A percentile compares a stretch with the other conserved stretches of the same genome.
Evolutionary conservation across 2,797 vertebrate genomes (phyloP).

Genomic region (Rhabdomys pumilio): DNA sequence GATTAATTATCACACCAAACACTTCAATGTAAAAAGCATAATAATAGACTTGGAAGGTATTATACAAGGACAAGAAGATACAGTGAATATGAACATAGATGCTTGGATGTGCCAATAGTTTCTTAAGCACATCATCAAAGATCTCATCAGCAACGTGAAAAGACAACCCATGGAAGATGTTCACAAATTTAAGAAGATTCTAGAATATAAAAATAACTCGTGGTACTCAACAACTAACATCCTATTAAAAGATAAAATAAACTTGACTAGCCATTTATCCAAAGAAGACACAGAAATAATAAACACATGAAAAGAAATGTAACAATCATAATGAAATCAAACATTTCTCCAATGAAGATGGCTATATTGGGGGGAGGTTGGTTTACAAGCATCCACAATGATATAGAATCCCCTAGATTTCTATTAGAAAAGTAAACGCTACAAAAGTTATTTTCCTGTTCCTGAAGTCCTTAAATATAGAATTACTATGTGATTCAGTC

Average conservation of each 20-base stretch:
- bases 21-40: not conserved
- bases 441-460: not conserved
- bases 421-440: not conserved
- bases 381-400: not conserved
- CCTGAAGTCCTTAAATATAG: not conserved
- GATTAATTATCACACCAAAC: constrained; percentile 24
- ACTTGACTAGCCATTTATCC: not conserved
- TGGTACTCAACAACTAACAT: not conserved
- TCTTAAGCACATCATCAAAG: not conserved
- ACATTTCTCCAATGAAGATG: not conserved
- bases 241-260: not conserved
- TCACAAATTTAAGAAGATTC: not conserved
- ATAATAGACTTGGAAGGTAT: not conserved
- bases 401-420: not conserved
- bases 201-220: not conserved
- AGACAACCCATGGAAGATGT: not conserved
- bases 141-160: not conserved
- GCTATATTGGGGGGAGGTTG: not conserved
- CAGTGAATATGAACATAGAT: not conserved
- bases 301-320: not conserved
- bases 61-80: not conserved
- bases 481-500: not conserved
- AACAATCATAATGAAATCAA: not conserved
- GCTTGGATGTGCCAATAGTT: too few relatives aligned
- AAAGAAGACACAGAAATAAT: not conserved